A percentile compares a stretch with the other conserved stretches of the same genome.
Evolutionary conservation across 2,888 invertebrate species (phyloP).

Genomic region (Panorpa germanica): DNA sequence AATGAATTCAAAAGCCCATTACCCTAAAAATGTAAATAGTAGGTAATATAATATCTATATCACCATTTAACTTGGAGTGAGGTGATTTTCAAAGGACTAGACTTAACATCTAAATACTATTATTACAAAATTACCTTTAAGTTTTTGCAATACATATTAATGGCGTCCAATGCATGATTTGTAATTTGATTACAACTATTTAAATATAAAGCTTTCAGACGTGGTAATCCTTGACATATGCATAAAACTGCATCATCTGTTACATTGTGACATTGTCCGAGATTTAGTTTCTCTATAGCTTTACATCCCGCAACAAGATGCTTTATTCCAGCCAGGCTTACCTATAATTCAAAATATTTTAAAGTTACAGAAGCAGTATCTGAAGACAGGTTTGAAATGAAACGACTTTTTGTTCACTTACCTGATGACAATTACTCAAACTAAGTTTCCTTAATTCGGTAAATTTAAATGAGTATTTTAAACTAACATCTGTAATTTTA

Average conservation of each 20-base stretch:
- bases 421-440: conserved; percentile 48
- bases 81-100: no score
- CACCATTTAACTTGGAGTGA: no score
- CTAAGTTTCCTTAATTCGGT: conserved; percentile 39
- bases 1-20: no score
- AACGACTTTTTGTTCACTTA: no score
- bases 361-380: no score
- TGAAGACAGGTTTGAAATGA: no score
- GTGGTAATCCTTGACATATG: conserved; percentile 23
- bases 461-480: conserved; percentile 47
- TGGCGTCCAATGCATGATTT: conserved; percentile 28
- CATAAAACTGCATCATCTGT: conserved; percentile 39
- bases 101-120: background rate
- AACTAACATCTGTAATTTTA: conserved; percentile 49
- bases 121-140: conserved; percentile 16
- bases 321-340: conserved; percentile 40
- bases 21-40: no score
- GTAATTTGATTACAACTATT: conserved; percentile 33
- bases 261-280: conserved; percentile 46
- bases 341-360: no score
- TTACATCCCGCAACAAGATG: conserved; percentile 44
- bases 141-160: conserved; percentile 26
- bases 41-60: no score
- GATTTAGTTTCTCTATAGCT: conserved; percentile 44
- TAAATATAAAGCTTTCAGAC: conserved; percentile 20